Percentiles rank a stretch among this genome's conserved stretches.
phyloP scores from a whole-genome alignment of 2,888 invertebrate genomes.

The Bibio marci region DNA sequence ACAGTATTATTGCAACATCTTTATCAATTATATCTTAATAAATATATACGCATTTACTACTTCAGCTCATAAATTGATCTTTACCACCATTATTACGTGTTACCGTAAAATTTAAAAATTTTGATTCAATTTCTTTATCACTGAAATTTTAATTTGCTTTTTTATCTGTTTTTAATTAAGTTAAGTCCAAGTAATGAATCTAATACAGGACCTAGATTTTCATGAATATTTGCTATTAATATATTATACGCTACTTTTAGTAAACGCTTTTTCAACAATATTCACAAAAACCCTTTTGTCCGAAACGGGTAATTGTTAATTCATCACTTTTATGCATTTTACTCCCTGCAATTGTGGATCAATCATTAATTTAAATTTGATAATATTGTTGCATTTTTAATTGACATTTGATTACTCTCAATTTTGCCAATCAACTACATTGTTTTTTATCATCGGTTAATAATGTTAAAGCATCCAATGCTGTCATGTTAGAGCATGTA shows the following conservation, averaged over 20 bases:
- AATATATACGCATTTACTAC: slow-evolving; percentile 96
- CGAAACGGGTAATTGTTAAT: slow-evolving; percentile 70
- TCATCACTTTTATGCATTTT: slow-evolving; percentile 86
- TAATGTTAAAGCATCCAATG: slow-evolving; percentile 68
- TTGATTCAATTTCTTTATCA: slow-evolving; percentile 92
- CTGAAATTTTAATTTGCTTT: slow-evolving; percentile 94
- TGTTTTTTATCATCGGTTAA: slow-evolving; percentile 86
- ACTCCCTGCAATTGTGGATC: slow-evolving; percentile 94
- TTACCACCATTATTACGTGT: slow-evolving; percentile 91
- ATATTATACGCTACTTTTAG: slow-evolving; percentile 71
- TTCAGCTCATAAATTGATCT: slow-evolving; percentile 87
- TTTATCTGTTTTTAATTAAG: slow-evolving; percentile 86
- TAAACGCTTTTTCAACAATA: slow-evolving; percentile 68
- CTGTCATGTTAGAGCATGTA: too few species aligned
- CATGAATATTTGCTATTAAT: slow-evolving; percentile 83
- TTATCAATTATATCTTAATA: too few species aligned
- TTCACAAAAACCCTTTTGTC: slow-evolving; percentile 84
- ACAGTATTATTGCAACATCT: too few species aligned
- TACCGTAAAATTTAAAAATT: slow-evolving; percentile 91
- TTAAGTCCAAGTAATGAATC: slow-evolving; percentile 82
- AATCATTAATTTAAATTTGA: slow-evolving; percentile 91
- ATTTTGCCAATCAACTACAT: slow-evolving; percentile 94
- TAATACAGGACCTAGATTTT: slow-evolving; percentile 81
- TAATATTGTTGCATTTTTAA: slow-evolving; percentile 90
- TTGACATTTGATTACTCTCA: slow-evolving; percentile 95